phyloP scores from a whole-genome alignment of 2,797 vertebrate species.

The Eospalax fontanierii region DNA sequence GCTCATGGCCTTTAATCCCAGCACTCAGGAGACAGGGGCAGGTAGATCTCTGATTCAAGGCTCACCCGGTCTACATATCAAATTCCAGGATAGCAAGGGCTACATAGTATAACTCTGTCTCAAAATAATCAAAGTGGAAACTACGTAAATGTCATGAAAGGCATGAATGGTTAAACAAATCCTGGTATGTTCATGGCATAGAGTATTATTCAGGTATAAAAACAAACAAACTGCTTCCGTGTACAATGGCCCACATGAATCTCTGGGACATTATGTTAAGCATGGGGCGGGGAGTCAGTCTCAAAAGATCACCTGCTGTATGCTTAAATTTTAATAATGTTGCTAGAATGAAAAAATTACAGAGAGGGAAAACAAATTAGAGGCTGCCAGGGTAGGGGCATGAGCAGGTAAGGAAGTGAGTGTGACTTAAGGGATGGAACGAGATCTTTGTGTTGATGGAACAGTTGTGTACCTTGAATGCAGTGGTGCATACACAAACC shows the following conservation, averaged over 20 bases:
- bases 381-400: background rate
- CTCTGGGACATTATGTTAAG: background rate
- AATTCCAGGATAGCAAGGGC: too few relatives aligned
- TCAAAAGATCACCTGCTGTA: background rate
- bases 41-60: too few relatives aligned
- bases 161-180: background rate
- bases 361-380: background rate
- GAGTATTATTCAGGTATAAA: conserved; percentile 27
- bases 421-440: background rate
- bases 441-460: background rate
- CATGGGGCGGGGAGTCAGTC: background rate
- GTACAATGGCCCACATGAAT: background rate
- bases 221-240: background rate
- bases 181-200: background rate
- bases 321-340: background rate
- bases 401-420: background rate
- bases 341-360: conserved; percentile 37
- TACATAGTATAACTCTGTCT: too few relatives aligned
- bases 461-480: background rate
- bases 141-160: background rate
- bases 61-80: too few relatives aligned
- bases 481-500: background rate
- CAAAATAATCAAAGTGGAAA: background rate
- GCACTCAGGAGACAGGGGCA: too few relatives aligned
- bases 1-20: background rate